Conservation (phyloP, 2,113 vertebrate genomes). For the Canis aureus region DNA sequence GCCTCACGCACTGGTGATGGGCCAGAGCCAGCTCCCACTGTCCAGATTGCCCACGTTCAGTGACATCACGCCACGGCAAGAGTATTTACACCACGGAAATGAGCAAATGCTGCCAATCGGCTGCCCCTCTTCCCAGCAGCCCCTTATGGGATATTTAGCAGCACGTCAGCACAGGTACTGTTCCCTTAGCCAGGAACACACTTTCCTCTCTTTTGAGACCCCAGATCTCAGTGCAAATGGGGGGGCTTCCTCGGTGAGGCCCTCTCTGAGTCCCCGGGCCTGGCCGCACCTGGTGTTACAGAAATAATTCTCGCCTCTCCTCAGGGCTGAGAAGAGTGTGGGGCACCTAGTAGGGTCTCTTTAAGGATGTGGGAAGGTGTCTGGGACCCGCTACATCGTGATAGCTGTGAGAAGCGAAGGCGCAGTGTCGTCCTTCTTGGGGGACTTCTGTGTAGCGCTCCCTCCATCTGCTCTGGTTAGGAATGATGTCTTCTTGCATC, state of each 20-base stretch:
- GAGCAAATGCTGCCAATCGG: not conserved
- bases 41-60: not conserved
- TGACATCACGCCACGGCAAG: not conserved
- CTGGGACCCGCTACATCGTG: not conserved
- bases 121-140: not conserved
- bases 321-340: not conserved
- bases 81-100: not conserved
- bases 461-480: not conserved
- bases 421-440: fast-evolving
- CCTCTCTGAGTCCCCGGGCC: not conserved
- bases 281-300: not conserved
- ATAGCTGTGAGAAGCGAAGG: not conserved
- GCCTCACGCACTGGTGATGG: not conserved
- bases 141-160: too few species aligned
- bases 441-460: fast-evolving
- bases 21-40: not conserved
- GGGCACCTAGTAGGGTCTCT: not conserved
- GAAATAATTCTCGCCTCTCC: not conserved
- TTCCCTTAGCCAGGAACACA: not conserved
- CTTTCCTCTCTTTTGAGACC: not conserved
- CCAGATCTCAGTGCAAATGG: not conserved
- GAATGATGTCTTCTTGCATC: not conserved
- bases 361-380: not conserved
- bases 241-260: not conserved
- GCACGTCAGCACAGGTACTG: fast-evolving